phyloP scores from a whole-genome alignment of 2,888 invertebrate genomes.

The Nemotelus pantherinus region DNA sequence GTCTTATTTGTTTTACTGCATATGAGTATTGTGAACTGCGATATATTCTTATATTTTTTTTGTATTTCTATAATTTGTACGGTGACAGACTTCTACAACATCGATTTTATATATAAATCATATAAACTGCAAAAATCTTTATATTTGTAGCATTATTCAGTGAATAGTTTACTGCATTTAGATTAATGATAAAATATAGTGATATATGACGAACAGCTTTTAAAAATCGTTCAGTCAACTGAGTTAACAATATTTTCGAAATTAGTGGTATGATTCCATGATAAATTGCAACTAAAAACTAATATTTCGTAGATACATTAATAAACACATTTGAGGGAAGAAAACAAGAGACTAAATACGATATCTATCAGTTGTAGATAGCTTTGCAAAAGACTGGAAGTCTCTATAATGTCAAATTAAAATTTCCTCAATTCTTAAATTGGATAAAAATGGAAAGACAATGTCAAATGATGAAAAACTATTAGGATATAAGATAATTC shows the following conservation, averaged over 20 bases:
- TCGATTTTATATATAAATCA: not conserved
- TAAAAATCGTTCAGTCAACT: conserved; percentile 34
- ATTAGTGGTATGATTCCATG: no score
- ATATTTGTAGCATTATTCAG: not conserved
- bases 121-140: not conserved
- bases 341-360: no score
- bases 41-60: conserved; percentile 28
- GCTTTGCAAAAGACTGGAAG: no score
- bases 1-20: conserved; percentile 5
- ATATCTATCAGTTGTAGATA: no score
- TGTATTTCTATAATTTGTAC: not conserved
- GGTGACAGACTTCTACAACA: not conserved
- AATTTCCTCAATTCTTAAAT: no score
- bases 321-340: no score
- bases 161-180: not conserved
- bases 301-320: not conserved
- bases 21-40: conserved; percentile 39
- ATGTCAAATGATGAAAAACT: not conserved
- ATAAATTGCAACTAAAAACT: conserved; percentile 14
- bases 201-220: not conserved
- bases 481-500: not conserved
- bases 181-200: not conserved
- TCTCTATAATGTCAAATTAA: no score
- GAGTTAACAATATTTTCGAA: conserved; percentile 19
- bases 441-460: no score